Percentiles rank a stretch among this genome's conserved stretches.
Evolutionary conservation across 2,797 vertebrate species (phyloP).

Genomic region (Alauda arvensis): DNA sequence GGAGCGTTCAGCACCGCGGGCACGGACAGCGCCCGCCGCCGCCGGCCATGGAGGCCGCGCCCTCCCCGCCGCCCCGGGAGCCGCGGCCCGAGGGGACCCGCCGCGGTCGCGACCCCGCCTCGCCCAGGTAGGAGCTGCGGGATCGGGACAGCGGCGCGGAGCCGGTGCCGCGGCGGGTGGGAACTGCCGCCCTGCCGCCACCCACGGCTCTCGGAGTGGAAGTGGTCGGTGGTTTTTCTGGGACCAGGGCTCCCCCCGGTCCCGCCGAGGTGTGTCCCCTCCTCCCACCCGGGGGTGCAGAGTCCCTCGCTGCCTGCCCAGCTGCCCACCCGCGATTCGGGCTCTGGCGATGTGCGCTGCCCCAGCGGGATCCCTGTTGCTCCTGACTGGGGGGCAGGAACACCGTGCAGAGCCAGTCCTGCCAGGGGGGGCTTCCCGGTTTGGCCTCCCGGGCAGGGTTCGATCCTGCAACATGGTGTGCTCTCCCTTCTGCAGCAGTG

Average conservation of each 20-base stretch:
- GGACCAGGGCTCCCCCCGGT: background rate
- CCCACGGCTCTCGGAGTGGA: background rate
- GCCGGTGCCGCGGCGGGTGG: background rate
- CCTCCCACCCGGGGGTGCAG: background rate
- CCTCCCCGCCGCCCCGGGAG: background rate
- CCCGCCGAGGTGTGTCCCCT: background rate
- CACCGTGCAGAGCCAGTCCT: rapidly evolving
- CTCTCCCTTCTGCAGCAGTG: background rate
- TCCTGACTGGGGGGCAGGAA: background rate
- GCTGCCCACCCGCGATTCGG: too few relatives aligned
- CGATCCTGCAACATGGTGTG: background rate
- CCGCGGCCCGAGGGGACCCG: background rate
- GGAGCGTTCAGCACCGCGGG: constrained; percentile 40
- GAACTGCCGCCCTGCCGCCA: background rate
- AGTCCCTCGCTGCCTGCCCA: background rate
- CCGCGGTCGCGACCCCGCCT: background rate
- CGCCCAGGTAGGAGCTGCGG: constrained; percentile 27
- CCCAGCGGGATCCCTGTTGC: too few relatives aligned
- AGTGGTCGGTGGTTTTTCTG: background rate
- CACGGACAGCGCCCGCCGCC: constrained; percentile 40
- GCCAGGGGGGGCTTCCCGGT: background rate
- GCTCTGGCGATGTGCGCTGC: background rate
- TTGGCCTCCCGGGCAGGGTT: background rate
- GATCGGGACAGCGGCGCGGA: background rate
- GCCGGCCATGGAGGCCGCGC: constrained; percentile 17